Base-by-base conservation (phyloP, 2,888 invertebrate species). In the Lochmaea crataegi region DNA sequence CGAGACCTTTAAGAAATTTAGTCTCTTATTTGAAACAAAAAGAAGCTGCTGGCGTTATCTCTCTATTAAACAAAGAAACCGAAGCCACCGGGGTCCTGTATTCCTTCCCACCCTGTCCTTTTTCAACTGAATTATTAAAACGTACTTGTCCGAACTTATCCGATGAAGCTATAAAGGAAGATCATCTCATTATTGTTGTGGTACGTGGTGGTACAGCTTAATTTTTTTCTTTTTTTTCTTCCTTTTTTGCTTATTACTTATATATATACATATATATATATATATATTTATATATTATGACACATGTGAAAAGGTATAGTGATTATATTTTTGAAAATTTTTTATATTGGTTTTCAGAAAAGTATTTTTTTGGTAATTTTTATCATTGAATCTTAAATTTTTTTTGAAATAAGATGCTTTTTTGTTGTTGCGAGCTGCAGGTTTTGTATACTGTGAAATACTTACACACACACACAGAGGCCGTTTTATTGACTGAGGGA, bases 21-120 rank as follows among this genome's bases (percentile, higher is more conserved):
- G 97, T 99, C 2, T 96, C 97, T 0, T 99, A 99, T 86, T 89
- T 99, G 70, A 97, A 98, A 84, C 98, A 98, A 84, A 99, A 99
- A 87, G 98, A 99, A 87, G 99, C 99, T 38, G 99, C 99, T 7
- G 99, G 99, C 74, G 98, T 99, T 0, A 97, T 99, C 80, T 96
- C 97, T 0, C 88, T 98, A 22, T 86, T 94, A 22, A 95, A 94
- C 82, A 96, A 96, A 86, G 96, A 96, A 85, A 95, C 95, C 0
- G 96, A 95, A 85, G 94, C 95, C 2, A 95, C 96, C n/a, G 98
- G 97, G 41, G 97, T 98, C 6, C 89, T 98, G 45, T 98, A 99
- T 87, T 97, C 98, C 63, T 98, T 99, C 87, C 98, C 98, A 74
- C 98, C 98, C 14, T 98, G 98, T 88, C 92, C 95, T 68, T 98